A percentile compares a stretch with the other conserved stretches of the same genome.
These are phyloP conservation scores for Manduca sexta DNA, from an alignment of 1,140 invertebrate genomes.

Conservation along the genomic window DNA sequence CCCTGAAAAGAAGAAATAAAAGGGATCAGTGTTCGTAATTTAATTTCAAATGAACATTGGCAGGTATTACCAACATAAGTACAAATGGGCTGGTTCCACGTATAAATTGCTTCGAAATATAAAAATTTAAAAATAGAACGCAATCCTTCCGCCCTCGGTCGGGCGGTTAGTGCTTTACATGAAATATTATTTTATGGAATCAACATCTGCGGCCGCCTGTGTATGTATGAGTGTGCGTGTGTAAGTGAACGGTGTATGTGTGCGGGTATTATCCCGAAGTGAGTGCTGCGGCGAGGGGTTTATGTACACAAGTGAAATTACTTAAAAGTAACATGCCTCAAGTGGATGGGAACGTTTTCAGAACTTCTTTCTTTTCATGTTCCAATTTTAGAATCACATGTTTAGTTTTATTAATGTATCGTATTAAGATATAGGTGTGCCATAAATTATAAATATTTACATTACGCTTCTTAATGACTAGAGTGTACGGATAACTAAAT, in stretches of 20 bases:
- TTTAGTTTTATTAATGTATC: constrained; percentile 8
- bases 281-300: constrained; percentile 41
- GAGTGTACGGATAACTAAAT: neutral
- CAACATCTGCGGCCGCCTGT: constrained; percentile 61
- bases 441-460: constrained; percentile 9
- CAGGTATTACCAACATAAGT: constrained; percentile 18
- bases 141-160: constrained; percentile 70
- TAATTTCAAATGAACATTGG: neutral
- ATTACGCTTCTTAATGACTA: neutral
- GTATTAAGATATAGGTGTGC: constrained; percentile 12
- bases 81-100: constrained; percentile 39
- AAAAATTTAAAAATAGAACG: constrained; percentile 70
- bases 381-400: constrained; percentile 52
- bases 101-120: constrained; percentile 65
- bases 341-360: constrained; percentile 65
- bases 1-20: neutral
- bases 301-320: constrained; percentile 67
- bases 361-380: constrained; percentile 51
- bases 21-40: neutral
- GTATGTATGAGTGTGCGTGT: constrained; percentile 34
- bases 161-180: constrained; percentile 68
- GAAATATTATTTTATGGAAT: constrained; percentile 73
- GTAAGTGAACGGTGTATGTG: constrained; percentile 32
- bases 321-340: constrained; percentile 65
- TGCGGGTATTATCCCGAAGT: constrained; percentile 32